These are phyloP conservation scores for Nothoprocta pentlandii DNA, from an alignment of 2,113 vertebrate genomes.

Conservation along the genomic window DNA sequence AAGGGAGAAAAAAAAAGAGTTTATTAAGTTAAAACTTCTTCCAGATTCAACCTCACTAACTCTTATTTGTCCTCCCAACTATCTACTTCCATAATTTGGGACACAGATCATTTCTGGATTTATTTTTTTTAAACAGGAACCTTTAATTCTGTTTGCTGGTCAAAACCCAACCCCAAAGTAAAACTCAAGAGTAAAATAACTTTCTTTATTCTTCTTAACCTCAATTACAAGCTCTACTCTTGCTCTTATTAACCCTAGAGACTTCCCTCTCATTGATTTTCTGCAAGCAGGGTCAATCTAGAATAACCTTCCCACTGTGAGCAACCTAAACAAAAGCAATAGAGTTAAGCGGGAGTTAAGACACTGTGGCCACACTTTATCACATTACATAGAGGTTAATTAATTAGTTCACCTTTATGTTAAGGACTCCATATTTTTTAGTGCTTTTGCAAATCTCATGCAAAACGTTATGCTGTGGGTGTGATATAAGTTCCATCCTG, in stretches of 20 bases:
- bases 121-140: not conserved
- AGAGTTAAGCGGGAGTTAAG: not conserved
- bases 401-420: not conserved
- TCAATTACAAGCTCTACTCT: not conserved
- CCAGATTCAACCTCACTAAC: not conserved
- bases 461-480: not conserved
- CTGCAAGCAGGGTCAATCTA: not conserved
- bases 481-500: not conserved
- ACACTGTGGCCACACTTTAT: not conserved
- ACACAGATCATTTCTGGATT: not conserved
- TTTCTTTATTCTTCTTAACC: not conserved
- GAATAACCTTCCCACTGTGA: not conserved
- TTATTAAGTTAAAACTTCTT: not conserved
- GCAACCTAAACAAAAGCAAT: not conserved
- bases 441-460: not conserved
- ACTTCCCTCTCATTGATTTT: slow-evolving; percentile 16
- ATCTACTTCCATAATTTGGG: not conserved
- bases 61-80: not conserved
- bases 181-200: not conserved
- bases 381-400: not conserved
- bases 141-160: not conserved
- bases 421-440: not conserved
- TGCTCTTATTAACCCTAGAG: not conserved
- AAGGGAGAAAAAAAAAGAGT: not conserved
- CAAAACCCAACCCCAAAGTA: not conserved